These are phyloP conservation scores for Melanostigma gelatinosum DNA, from an alignment of 2,113 vertebrate genomes.

Conservation along the genomic window DNA sequence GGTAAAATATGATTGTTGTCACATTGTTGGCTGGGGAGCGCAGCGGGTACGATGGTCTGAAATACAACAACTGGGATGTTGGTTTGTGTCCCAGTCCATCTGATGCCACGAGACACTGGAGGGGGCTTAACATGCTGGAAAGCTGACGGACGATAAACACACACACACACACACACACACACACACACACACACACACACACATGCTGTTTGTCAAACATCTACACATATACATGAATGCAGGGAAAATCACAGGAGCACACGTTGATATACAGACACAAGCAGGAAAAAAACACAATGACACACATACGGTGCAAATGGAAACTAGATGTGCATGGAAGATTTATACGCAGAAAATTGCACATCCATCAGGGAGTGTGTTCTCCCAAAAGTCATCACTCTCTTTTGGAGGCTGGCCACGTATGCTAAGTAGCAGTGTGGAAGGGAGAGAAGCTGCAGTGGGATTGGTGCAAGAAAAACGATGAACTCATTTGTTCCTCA, in stretches of 20 bases:
- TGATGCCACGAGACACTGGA: conserved; percentile 36
- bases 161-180: conserved; percentile 13
- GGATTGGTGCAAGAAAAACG: background rate
- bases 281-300: background rate
- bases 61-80: conserved; percentile 38
- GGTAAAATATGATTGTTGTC: conserved; percentile 48
- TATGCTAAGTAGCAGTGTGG: background rate
- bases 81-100: conserved; percentile 50
- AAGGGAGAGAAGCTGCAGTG: background rate
- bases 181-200: conserved; percentile 5
- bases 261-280: background rate
- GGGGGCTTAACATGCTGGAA: conserved; percentile 46
- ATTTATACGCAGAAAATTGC: background rate
- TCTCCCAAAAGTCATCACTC: conserved; percentile 4
- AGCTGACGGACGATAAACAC: conserved; percentile 15
- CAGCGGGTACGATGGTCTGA: conserved; percentile 32
- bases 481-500: too few relatives aligned
- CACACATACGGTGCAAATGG: background rate
- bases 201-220: background rate
- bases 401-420: background rate
- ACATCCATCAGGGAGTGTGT: background rate
- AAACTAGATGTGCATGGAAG: background rate
- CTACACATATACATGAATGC: conserved; percentile 2
- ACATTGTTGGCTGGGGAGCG: conserved; percentile 43
- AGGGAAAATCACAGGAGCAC: conserved; percentile 21